phyloP scores from a whole-genome alignment of 2,797 vertebrate species.

The Onychomys torridus region DNA sequence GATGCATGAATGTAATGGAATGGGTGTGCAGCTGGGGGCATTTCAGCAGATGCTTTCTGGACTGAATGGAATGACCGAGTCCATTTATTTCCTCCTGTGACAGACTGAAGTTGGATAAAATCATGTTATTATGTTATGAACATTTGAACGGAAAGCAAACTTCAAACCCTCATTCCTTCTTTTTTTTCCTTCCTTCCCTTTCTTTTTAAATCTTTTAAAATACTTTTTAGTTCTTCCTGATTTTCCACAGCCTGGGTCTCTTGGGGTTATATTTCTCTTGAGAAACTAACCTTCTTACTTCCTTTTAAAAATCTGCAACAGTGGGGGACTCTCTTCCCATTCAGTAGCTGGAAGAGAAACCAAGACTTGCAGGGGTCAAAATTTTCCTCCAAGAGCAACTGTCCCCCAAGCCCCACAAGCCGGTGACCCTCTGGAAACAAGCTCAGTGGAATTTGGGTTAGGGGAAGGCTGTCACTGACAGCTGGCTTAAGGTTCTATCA shows the following conservation, averaged over 20 bases:
- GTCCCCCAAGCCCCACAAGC: rapidly evolving
- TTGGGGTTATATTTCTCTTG: background rate
- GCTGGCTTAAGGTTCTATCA: background rate
- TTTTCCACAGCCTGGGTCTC: background rate
- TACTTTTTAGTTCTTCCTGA: background rate
- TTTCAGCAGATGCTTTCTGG: slow-evolving; percentile 88
- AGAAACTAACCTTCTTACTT: background rate
- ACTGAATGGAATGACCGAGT: slow-evolving; percentile 87
- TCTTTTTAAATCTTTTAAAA: background rate
- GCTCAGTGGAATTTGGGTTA: background rate
- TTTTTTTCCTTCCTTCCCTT: background rate
- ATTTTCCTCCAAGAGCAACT: background rate
- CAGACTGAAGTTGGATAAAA: slow-evolving; percentile 13
- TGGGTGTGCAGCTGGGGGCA: slow-evolving; percentile 81
- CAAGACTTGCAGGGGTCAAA: background rate
- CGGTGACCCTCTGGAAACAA: background rate
- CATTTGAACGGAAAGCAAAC: background rate
- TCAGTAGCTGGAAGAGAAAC: background rate
- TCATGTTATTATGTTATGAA: background rate
- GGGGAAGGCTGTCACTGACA: background rate
- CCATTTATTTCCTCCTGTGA: slow-evolving; percentile 45
- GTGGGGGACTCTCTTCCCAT: background rate
- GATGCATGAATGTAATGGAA: slow-evolving; percentile 91
- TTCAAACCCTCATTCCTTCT: background rate
- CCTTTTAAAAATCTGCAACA: background rate